Base-by-base conservation (phyloP, 2,797 vertebrate genomes). In the Acanthiza pusilla region DNA sequence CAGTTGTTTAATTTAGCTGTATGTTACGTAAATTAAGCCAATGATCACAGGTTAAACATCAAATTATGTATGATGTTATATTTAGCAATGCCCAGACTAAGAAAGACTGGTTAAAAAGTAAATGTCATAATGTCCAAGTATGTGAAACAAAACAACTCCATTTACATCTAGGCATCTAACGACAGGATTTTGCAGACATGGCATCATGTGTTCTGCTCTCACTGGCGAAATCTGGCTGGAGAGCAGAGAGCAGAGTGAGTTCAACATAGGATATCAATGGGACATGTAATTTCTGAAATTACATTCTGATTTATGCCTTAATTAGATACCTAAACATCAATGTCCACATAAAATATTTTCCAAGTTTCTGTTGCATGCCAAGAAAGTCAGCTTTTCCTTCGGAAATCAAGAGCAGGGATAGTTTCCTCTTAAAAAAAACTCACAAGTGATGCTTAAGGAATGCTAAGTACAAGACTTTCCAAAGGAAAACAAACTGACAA, bases 41-140 rank as follows among this genome's bases (percentile, higher is more conserved):
- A 88, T 62, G 61, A 85, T 89, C 65, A 80, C n/a, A 85, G 68
- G 68, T 85, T 93, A 89, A 91, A 77, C 40, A 89, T 77, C 20
- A 86, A 68, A 53, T 73, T 73, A 54, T 2, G 0, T 19, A 38
- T 45, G 42, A 60, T 58, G 27, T 14, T 54, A 54, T n/a, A 70
- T 45, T 63, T 70, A 91, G 19, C 45, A 74, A 66, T 9, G 60
- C 1, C 1, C 14, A 82, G 29, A 38, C 43, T 53, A 57, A 82
- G n/a, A 74, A 73, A 68, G 21, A 73, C 21, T 61, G 11, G 3
- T 42, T 50, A 75, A 77, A 79, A 88, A 36, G 15, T 27, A 85
- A 53, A 57, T 19, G 11, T 29, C 22, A 68, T 26, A 75, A 82
- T 43, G 19, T 27, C n/a, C 16, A 78, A 73, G 18, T 45, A 48